A percentile compares a stretch with the other conserved stretches of the same genome.
Conservation (phyloP, 2,113 vertebrate genomes). For the Rutilus rutilus region DNA sequence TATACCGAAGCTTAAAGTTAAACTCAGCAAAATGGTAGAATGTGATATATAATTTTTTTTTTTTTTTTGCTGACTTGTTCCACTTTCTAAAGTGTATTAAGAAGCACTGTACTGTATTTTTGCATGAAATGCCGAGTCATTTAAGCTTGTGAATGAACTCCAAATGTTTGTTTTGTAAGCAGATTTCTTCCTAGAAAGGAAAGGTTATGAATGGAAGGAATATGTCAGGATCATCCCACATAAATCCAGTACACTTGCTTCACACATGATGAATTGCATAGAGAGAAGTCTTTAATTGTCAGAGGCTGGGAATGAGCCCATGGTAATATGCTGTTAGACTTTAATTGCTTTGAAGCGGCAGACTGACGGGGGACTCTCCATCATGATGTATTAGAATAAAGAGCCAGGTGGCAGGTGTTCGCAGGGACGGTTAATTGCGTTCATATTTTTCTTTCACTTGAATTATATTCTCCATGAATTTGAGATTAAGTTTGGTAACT, state of each 20-base stretch:
- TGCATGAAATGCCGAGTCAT: slow-evolving; percentile 13
- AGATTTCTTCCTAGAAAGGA: not conserved
- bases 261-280: slow-evolving; percentile 23
- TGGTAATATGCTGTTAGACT: slow-evolving; percentile 65
- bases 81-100: not conserved
- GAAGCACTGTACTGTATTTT: slow-evolving; percentile 38
- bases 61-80: not conserved
- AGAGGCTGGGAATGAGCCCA: slow-evolving; percentile 66
- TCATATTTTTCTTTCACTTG: slow-evolving; percentile 46
- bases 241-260: not conserved
- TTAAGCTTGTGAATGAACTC: slow-evolving; percentile 4
- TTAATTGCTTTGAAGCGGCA: slow-evolving; percentile 70
- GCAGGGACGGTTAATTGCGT: slow-evolving; percentile 65
- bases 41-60: not conserved
- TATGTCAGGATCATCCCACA: not conserved
- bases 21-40: slow-evolving; percentile 22
- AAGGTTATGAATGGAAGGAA: not conserved
- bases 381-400: slow-evolving; percentile 62
- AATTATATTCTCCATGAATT: slow-evolving; percentile 5
- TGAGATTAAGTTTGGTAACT: slow-evolving; percentile 36
- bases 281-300: slow-evolving; percentile 49
- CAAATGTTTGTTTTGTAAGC: slow-evolving; percentile 30
- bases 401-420: slow-evolving; percentile 66
- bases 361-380: slow-evolving; percentile 67
- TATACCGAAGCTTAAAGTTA: not conserved